Percentiles rank a stretch among this genome's conserved stretches.
Conservation (phyloP, 1,140 invertebrate species). For the Aricia agestis region DNA sequence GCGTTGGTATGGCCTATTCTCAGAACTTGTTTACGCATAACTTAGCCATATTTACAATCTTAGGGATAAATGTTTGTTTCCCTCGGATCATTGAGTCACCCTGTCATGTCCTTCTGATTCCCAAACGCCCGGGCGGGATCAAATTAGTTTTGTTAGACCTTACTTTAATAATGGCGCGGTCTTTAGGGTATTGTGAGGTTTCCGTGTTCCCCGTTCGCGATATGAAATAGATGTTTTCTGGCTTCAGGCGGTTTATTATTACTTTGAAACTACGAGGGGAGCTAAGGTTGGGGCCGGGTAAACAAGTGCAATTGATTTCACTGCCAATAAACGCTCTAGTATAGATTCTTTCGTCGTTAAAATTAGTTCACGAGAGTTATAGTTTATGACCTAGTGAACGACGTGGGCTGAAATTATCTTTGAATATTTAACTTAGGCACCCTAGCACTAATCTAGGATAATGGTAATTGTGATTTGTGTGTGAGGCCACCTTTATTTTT, state of each 20-base stretch:
- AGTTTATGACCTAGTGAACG: neutral
- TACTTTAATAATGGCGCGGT: conserved; percentile 67
- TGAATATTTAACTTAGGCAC: neutral
- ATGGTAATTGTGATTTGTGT: too few relatives aligned
- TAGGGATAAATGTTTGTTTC: neutral
- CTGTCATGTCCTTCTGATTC: conserved; percentile 35
- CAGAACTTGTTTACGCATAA: too few relatives aligned
- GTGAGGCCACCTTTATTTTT: too few relatives aligned
- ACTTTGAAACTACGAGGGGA: conserved; percentile 51
- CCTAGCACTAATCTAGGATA: too few relatives aligned
- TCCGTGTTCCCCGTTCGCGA: conserved; percentile 49
- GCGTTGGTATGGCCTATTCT: too few relatives aligned
- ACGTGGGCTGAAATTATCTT: neutral
- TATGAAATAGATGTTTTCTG: conserved; percentile 72
- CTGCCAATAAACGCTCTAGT: conserved; percentile 49
- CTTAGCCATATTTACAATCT: too few relatives aligned
- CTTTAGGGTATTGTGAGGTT: conserved; percentile 60
- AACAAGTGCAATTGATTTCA: conserved; percentile 68
- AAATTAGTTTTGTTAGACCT: conserved; percentile 64
- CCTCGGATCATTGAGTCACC: neutral
- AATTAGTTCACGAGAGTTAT: neutral
- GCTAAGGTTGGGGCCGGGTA: conserved; percentile 54
- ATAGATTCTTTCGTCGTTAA: conserved; percentile 29
- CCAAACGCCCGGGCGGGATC: conserved; percentile 44
- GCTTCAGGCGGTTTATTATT: conserved; percentile 75